Evolutionary conservation across 2,113 vertebrate species (phyloP).

Genomic region (Odontesthes bonariensis): DNA sequence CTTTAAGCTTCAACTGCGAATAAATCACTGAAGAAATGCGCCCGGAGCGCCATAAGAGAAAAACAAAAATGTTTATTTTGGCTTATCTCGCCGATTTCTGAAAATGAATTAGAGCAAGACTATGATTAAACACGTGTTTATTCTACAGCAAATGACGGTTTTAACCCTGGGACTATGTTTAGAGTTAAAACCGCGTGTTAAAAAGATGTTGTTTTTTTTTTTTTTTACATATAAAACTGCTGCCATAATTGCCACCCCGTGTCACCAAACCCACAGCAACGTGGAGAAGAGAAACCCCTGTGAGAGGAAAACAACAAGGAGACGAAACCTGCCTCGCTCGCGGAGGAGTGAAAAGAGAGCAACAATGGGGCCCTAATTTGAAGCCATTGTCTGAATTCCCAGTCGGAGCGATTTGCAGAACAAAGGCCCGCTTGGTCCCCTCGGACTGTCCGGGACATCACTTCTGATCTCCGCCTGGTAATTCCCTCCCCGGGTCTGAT

Average conservation of each 20-base stretch:
- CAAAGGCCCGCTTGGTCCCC: conserved; percentile 64
- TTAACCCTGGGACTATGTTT: no score
- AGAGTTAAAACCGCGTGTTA: no score
- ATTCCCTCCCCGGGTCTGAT: conserved; percentile 57
- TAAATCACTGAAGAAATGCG: no score
- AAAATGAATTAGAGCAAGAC: no score
- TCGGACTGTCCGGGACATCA: conserved; percentile 47
- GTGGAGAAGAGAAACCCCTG: conserved; percentile 24
- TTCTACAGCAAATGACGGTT: no score
- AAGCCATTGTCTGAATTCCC: conserved; percentile 64
- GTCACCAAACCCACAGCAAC: conserved; percentile 43
- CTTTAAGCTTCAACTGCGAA: no score
- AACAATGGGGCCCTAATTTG: conserved; percentile 70
- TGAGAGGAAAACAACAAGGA: conserved; percentile 23
- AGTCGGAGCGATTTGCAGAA: conserved; percentile 54
- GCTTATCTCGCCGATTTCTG: no score
- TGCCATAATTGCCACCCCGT: no score
- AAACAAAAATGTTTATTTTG: background rate
- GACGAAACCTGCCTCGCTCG: conserved; percentile 47
- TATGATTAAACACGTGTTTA: no score
- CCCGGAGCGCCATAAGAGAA: no score
- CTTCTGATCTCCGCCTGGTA: conserved; percentile 63
- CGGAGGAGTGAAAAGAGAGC: conserved; percentile 21
- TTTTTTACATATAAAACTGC: no score
- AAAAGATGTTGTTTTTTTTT: no score